Base-by-base conservation (phyloP, 1,140 invertebrate species). In the Lasioglossum albipes region DNA sequence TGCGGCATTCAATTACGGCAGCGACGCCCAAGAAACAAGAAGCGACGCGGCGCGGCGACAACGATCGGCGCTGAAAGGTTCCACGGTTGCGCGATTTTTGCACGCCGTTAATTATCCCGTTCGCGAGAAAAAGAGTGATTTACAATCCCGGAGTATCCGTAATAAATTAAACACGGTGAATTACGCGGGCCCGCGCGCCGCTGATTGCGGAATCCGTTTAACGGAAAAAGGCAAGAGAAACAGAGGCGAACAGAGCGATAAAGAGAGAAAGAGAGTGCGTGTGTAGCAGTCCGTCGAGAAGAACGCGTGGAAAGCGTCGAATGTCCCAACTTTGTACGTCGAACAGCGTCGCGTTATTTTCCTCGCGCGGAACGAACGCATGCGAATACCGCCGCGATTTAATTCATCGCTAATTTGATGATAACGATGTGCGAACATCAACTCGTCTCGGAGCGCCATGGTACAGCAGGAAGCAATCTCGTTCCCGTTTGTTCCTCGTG, bases 141-240 rank as follows among this genome's bases (percentile, higher is more conserved):
- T 66, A 45, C 65, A 45, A 41, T 45, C 65, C 2, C 10, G 65
- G 20, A 20, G 65, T 67, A 45, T 67, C 20, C 41, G 41, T 67
- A 45, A 67, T 67, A 67, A 67, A 45, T 67, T 67, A 67, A 67
- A 41, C 18, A 22, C 65, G n/a, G 31, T 67, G n/a, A 67, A 67
- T 67, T 67, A 45, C 65, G 65, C 65, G 41, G 18, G 9, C 41
- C n/a, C 20, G 64, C 22, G 62, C 22, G 36, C 18, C 13, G 64
- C 2, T n/a, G 20, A 42, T 66, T 66, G 64, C 64, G 20, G 36
- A 66, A 66, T 67, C 45, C 65, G 20, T 45, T 67, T 67, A 42
- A 66, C 7, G 7, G 65, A 2, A n/a, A 9, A 59, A n/a, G 18
- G 18, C 7, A 45, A 22, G 22, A 3, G 10, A 67, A 67, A 67